Base-by-base conservation (phyloP, 2,113 vertebrate genomes). In the Petroica traversi region DNA sequence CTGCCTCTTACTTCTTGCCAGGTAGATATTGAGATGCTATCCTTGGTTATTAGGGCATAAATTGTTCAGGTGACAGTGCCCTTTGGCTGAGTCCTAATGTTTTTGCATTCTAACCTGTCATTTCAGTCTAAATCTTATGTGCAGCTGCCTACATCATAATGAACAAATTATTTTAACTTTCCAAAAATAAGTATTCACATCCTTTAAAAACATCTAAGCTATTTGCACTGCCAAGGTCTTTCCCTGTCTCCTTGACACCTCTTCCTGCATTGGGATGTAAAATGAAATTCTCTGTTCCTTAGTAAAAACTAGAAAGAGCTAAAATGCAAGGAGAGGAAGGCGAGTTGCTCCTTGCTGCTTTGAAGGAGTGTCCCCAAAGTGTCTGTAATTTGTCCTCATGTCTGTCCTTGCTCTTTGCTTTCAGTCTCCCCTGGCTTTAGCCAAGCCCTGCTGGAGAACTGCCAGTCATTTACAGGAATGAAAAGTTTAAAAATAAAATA, bases 391-490 rank as follows among this genome's bases (percentile, higher is more conserved):
- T 87, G 80, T 87, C 77, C 80, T 91, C 18, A 0, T 2, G 1
- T 41, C 88, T 76, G 58, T 85, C 89, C 81, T 89, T 91, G 89
- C 69, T 88, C 81, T 94, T 78, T 89, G 31, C 84, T 95, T 92
- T 62, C 77, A 94, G 87, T 91, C 20, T 74, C 54, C 62, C 85
- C 77, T 85, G 92, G 77, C 77, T 92, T 92, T 43, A 73, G 66
- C 77, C 57, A 40, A 91, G 49, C 46, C 89, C 45, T 75, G 16
- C 62, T 96, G 94, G 95, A 94, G 18, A 88, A 14, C 26, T 89
- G 92, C 94, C 95, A 95, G 29, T 46, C 77, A 76, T 82, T 97
- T 95, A 95, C 93, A 88, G 94, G 94, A 97, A 96, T 77, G 9
- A 96, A 82, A 87, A 79, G 54, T 91, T 95, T 89, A 87, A 93